Percentiles rank a stretch among this genome's conserved stretches.
Conservation (phyloP, 2,888 invertebrate genomes). For the Octonoba sinensis region DNA sequence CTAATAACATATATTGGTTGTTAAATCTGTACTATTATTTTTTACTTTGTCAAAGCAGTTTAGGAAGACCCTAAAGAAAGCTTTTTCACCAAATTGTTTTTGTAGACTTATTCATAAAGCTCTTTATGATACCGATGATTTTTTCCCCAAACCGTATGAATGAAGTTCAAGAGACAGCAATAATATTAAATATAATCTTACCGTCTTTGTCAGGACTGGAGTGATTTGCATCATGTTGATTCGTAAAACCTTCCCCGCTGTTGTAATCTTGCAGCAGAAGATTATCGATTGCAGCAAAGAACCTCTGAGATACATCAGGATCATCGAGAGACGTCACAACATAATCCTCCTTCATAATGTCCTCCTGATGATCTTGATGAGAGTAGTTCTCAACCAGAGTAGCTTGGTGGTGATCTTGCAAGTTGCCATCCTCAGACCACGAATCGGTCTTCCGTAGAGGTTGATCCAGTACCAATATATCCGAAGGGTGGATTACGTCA, state of each 20-base stretch:
- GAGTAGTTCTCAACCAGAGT: conserved; percentile 4
- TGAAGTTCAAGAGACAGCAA: not conserved
- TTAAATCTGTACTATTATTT: no score
- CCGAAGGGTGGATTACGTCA: conserved; percentile 64
- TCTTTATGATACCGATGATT: no score
- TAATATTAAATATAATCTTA: not conserved
- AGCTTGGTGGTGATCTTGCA: not conserved
- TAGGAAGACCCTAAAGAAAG: no score
- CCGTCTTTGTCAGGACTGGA: conserved; percentile 10
- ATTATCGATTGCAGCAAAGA: conserved; percentile 61
- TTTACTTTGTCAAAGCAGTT: no score
- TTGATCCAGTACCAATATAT: conserved; percentile 65
- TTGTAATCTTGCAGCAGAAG: conserved; percentile 55
- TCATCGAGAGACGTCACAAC: conserved; percentile 61
- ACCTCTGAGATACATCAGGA: conserved; percentile 57
- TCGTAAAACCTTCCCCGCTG: conserved; percentile 20
- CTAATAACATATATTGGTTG: no score
- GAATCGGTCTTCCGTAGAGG: conserved; percentile 46
- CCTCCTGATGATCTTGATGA: conserved; percentile 28
- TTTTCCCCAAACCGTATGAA: no score
- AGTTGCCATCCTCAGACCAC: conserved; percentile 12
- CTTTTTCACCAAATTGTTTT: no score
- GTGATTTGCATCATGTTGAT: not conserved
- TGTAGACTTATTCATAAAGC: no score
- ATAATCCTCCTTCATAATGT: conserved; percentile 55